Conservation (phyloP, 2,888 invertebrate species). For the Incurvaria masculella region DNA sequence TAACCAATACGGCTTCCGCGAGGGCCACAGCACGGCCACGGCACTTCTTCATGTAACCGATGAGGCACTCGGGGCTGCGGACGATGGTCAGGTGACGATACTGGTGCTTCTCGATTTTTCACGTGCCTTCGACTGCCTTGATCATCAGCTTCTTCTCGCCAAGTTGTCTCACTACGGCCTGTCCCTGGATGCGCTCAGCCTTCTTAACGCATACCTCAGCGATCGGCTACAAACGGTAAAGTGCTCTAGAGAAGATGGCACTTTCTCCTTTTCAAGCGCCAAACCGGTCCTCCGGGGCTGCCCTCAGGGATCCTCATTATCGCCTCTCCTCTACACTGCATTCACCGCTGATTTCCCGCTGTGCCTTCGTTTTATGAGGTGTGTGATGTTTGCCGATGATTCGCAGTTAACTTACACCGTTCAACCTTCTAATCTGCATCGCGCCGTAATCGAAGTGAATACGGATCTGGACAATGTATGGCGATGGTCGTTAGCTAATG, state of each 20-base stretch:
- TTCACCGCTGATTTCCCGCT: background rate
- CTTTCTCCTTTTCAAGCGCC: background rate
- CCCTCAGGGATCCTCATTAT: background rate
- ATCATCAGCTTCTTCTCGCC: slow-evolving; percentile 6
- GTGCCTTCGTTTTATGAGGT: background rate
- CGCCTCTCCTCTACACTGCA: background rate
- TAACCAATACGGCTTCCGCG: slow-evolving; percentile 1
- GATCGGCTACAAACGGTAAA: background rate
- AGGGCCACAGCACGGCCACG: slow-evolving; percentile 4
- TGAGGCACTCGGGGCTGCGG: slow-evolving; percentile 11
- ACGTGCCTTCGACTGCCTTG: slow-evolving; percentile 9
- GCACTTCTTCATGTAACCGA: slow-evolving; percentile 14
- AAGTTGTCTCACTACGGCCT: slow-evolving; percentile 11
- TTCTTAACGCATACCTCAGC: background rate
- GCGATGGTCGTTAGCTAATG: background rate
- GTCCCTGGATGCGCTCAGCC: background rate
- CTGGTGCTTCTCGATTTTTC: slow-evolving; percentile 13
- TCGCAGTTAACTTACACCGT: background rate
- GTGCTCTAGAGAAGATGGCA: background rate
- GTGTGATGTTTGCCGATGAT: background rate
- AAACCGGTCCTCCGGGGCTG: background rate
- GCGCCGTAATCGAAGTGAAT: background rate
- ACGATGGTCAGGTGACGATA: slow-evolving; percentile 8
- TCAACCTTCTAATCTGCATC: background rate
- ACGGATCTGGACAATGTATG: background rate